These are phyloP conservation scores for Drosophila robusta DNA, from an alignment of 2,888 invertebrate species.

Conservation along the genomic window DNA sequence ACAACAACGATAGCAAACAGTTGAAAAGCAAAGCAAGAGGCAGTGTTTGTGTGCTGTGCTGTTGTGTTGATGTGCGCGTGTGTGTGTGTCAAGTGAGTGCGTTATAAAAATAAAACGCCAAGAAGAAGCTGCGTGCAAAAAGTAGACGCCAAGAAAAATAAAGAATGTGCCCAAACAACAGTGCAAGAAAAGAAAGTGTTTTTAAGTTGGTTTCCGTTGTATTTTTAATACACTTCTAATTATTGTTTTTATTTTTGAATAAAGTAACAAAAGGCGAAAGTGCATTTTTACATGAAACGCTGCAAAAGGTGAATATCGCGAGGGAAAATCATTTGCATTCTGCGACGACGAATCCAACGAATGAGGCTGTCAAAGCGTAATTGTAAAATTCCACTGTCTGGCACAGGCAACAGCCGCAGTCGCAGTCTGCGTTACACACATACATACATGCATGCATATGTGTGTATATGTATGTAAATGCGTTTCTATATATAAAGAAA, in stretches of 20 bases:
- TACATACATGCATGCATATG: constrained; percentile 13
- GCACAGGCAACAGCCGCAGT: constrained; percentile 67
- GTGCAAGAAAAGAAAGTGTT: constrained; percentile 71
- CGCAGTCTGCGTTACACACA: constrained; percentile 53
- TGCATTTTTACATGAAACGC: constrained; percentile 65
- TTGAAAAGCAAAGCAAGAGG: constrained; percentile 36
- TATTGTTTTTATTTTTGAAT: constrained; percentile 41
- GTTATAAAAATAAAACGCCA: constrained; percentile 77
- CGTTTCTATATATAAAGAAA: constrained; percentile 57
- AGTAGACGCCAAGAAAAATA: constrained; percentile 69
- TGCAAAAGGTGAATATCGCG: constrained; percentile 71
- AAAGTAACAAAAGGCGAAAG: constrained; percentile 67
- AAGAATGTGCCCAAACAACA: constrained; percentile 71
- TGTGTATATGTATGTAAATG: background rate
- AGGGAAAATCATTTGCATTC: constrained; percentile 75
- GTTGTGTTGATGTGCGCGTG: constrained; percentile 36
- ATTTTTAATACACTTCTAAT: constrained; percentile 55
- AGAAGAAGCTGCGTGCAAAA: constrained; percentile 72
- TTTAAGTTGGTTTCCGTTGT: constrained; percentile 53
- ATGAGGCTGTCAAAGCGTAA: constrained; percentile 82
- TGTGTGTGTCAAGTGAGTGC: constrained; percentile 53
- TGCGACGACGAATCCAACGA: constrained; percentile 71
- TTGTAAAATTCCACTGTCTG: constrained; percentile 82
- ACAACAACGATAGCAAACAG: constrained; percentile 22
- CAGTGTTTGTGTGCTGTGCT: constrained; percentile 25